phyloP scores from a whole-genome alignment of 2,888 invertebrate species.

The Zeuzera pyrina region DNA sequence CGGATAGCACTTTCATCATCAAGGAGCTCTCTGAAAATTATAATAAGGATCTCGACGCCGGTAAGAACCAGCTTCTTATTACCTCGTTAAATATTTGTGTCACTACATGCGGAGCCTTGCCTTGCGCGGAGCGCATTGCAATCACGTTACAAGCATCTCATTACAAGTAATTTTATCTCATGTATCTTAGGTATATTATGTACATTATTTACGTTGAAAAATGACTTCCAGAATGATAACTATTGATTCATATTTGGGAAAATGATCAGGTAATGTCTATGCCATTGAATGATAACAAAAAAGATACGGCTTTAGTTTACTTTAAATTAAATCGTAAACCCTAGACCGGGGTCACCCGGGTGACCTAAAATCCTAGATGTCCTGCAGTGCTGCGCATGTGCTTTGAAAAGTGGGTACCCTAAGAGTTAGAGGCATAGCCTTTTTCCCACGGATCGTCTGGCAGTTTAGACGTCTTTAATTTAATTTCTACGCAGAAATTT shows the following conservation, averaged over 20 bases:
- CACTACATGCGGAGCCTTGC: constrained; percentile 1
- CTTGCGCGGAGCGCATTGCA: constrained; percentile 2
- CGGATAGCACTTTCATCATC: constrained; percentile 93
- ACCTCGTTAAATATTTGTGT: constrained; percentile 13
- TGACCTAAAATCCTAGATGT: constrained; percentile 24
- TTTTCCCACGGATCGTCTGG: too few relatives aligned
- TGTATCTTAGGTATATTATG: too few relatives aligned
- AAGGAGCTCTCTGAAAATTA: constrained; percentile 88
- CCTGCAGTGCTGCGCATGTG: constrained; percentile 44
- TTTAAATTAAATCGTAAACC: too few relatives aligned
- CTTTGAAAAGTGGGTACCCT: constrained; percentile 18
- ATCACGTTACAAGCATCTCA: constrained; percentile 11
- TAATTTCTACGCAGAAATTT: too few relatives aligned
- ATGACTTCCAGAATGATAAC: too few relatives aligned
- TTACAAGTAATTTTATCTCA: constrained; percentile 3
- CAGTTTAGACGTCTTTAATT: too few relatives aligned
- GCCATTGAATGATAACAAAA: too few relatives aligned
- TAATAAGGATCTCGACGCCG: constrained; percentile 86
- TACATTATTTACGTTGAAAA: too few relatives aligned
- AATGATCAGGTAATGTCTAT: too few relatives aligned
- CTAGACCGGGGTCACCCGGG: too few relatives aligned
- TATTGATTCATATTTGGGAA: too few relatives aligned
- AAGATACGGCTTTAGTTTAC: too few relatives aligned
- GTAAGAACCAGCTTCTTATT: constrained; percentile 30
- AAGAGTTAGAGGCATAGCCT: constrained; percentile 10